Evolutionary conservation across 2,888 invertebrate species (phyloP), one percentile per base, ranked within the genome.

Genomic region (Machimus rusticus): DNA sequence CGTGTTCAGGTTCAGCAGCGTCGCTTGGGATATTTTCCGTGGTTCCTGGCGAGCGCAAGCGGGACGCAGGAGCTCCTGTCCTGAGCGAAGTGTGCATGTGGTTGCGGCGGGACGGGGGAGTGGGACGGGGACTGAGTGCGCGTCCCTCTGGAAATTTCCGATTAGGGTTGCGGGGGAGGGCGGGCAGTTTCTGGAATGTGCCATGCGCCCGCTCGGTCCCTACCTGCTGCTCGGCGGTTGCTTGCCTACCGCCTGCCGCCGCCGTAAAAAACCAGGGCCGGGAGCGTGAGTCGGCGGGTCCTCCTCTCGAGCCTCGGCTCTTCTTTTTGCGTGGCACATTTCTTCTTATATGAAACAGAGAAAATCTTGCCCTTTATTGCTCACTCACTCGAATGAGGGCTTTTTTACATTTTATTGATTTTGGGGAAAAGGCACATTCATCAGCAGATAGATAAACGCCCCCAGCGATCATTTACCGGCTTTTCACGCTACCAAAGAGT

Each of bases 1-100:
- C 79, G 51, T 79, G 79, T n/a, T 28, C 23, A n/a, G 34, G 79
- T 9, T 28, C 23, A 9, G 79, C 23, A 9, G 79, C 79, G 79
- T 79, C 79, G 79, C 79, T 79, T 79, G 79, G 79, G 79, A 79
- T 79, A 79, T 79, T 79, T 79, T 46, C 43, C 51, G 5, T 51
- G 5, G 16, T 28, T 34, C 43, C 43, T 16, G 16, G 14, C 43
- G 16, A 16, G 43, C 16, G 43, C 4, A 46, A 46, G 14, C 43
- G 3, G 43, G 43, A 46, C 43, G 43, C 43, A 16, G 43, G 43
- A 46, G 16, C 16, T 12, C 43, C 43, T 74, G 74, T 12, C 43
- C 43, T 74, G 74, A 28, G 28, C 5, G n/a, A 12, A 74, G 34
- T 34, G 28, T 28, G 28, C 28, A 31, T 28, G 34, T 74, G 31